phyloP scores from a whole-genome alignment of 1,140 invertebrate genomes.

The Drosophila melanica region DNA sequence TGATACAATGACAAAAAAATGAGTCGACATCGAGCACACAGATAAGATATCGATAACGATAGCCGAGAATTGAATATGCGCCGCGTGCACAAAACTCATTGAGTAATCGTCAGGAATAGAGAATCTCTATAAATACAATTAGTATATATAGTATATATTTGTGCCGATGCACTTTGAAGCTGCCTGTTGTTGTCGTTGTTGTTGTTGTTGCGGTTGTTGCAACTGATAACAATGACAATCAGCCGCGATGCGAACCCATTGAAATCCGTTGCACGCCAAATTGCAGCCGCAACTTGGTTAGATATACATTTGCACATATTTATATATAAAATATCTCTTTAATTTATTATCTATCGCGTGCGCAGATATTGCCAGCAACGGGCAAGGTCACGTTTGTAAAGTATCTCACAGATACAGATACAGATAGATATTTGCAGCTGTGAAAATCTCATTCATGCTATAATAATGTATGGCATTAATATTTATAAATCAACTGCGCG shows the following conservation, averaged over 20 bases:
- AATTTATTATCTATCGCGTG: constrained; percentile 7
- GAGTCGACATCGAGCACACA: constrained; percentile 26
- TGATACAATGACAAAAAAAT: constrained; percentile 31
- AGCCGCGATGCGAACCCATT: constrained; percentile 40
- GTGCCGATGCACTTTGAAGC: constrained; percentile 61
- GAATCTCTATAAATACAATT: constrained; percentile 5
- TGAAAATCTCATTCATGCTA: neutral
- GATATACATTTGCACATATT: neutral
- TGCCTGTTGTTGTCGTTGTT: constrained; percentile 21
- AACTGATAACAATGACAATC: constrained; percentile 61
- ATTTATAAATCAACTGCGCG: neutral
- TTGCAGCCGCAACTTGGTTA: neutral
- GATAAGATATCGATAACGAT: constrained; percentile 59
- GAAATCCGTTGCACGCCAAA: constrained; percentile 47
- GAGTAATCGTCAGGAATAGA: constrained; percentile 39
- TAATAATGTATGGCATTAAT: neutral
- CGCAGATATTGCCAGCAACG: neutral
- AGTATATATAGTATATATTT: constrained; percentile 12
- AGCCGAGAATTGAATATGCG: constrained; percentile 2
- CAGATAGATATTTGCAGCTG: no score
- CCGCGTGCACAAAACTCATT: constrained; percentile 55
- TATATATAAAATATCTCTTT: neutral
- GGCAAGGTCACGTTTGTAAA: constrained; percentile 23
- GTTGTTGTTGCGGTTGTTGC: constrained; percentile 40
- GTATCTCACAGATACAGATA: constrained; percentile 5